Evolutionary conservation across 2,797 vertebrate genomes (phyloP).

Genomic region (Crax fasciolata): DNA sequence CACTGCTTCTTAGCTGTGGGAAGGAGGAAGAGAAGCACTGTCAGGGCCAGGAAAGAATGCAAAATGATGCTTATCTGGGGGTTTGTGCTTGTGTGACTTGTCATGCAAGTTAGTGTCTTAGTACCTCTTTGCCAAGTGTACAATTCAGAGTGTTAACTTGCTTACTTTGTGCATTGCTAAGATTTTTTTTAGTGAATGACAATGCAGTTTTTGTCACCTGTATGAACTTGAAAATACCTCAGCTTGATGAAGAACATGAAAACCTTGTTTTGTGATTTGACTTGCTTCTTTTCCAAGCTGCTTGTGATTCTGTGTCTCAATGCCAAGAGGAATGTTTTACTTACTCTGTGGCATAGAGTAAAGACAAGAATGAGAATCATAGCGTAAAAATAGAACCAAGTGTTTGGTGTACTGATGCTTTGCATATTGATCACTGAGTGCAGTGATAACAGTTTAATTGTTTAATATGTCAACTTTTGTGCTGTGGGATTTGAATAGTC

Average conservation of each 20-base stretch:
- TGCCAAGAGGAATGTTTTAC: neutral
- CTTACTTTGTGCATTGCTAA: neutral
- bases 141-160: neutral
- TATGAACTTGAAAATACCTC: neutral
- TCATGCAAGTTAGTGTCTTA: neutral
- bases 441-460: slow-evolving; percentile 23
- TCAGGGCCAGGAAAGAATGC: neutral
- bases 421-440: neutral
- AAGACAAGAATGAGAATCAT: neutral
- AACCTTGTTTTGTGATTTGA: neutral
- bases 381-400: neutral
- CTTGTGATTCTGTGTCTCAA: neutral
- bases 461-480: neutral
- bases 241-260: neutral
- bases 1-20: neutral
- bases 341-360: neutral
- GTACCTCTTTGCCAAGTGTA: neutral
- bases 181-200: neutral
- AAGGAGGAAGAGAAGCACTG: rapidly evolving
- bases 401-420: neutral
- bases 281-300: neutral
- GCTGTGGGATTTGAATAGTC: neutral
- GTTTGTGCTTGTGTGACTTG: neutral
- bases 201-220: neutral
- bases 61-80: neutral